These are phyloP conservation scores for Brachypalpus laphriformis DNA, from an alignment of 2,888 invertebrate species.

Conservation along the genomic window DNA sequence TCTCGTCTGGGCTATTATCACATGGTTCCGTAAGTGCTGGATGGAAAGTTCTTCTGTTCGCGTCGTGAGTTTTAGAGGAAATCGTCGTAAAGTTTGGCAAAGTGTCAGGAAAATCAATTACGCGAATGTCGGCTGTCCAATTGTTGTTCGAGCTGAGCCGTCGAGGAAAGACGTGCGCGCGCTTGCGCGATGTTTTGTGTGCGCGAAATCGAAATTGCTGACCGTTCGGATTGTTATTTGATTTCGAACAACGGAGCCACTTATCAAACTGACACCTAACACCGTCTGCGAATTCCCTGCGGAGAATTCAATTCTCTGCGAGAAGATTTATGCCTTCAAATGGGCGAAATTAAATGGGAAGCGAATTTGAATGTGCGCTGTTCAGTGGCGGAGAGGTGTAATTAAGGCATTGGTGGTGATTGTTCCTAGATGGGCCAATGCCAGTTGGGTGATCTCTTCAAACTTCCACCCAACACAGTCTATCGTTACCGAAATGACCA, in stretches of 20 bases:
- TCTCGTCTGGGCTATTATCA: constrained; percentile 65
- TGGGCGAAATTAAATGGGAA: constrained; percentile 10
- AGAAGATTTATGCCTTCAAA: constrained; percentile 46
- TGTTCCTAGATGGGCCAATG: background rate
- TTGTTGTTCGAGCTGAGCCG: constrained; percentile 48
- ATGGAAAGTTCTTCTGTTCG: background rate
- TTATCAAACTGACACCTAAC: constrained; percentile 74
- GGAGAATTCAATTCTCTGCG: constrained; percentile 68
- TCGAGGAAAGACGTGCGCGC: constrained; percentile 21
- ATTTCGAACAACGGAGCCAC: constrained; percentile 72
- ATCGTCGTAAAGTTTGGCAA: constrained; percentile 73
- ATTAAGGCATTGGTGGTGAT: background rate
- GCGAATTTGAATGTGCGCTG: constrained; percentile 8
- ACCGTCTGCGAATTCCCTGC: constrained; percentile 70
- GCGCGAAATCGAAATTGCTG: constrained; percentile 64
- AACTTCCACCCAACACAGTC: too few species aligned
- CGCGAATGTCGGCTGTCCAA: constrained; percentile 73
- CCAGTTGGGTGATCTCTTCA: background rate
- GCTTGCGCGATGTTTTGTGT: constrained; percentile 38
- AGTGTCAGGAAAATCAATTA: constrained; percentile 74
- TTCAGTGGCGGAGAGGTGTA: background rate
- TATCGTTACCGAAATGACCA: too few species aligned
- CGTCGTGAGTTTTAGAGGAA: constrained; percentile 27
- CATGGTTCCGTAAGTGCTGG: constrained; percentile 57
- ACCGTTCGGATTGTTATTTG: constrained; percentile 70